These are phyloP conservation scores for Cololabis saira DNA, from an alignment of 2,113 vertebrate species.

Conservation along the genomic window DNA sequence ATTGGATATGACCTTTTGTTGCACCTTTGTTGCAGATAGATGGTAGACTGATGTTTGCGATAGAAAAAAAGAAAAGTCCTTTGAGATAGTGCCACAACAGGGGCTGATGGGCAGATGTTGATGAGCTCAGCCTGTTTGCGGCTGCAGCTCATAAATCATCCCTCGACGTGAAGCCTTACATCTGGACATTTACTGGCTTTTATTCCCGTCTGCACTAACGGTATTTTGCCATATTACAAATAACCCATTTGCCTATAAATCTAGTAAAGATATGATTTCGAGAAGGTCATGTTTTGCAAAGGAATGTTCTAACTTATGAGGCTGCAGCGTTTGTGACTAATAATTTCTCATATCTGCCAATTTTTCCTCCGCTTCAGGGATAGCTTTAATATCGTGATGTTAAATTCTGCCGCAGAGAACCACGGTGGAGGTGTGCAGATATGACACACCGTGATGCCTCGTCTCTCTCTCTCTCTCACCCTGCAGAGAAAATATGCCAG, in stretches of 20 bases:
- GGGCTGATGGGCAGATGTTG: conserved; percentile 1
- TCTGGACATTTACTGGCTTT: conserved; percentile 37
- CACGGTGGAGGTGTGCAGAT: too few species aligned
- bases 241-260: conserved; percentile 21
- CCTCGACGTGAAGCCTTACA: conserved; percentile 12
- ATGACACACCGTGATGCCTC: conserved; percentile 21
- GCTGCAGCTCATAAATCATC: conserved; percentile 42
- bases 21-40: too few species aligned
- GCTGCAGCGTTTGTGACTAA: too few species aligned
- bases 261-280: neutral
- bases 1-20: too few species aligned
- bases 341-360: too few species aligned
- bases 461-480: conserved; percentile 13
- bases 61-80: conserved; percentile 5
- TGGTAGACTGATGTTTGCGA: neutral
- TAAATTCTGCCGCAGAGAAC: too few species aligned
- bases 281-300: too few species aligned
- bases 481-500: conserved; percentile 32
- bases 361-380: too few species aligned
- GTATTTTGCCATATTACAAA: conserved; percentile 21
- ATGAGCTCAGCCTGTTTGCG: conserved; percentile 13
- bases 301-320: too few species aligned
- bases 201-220: conserved; percentile 5
- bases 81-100: neutral
- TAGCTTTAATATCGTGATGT: too few species aligned